Conservation (phyloP, 92 coral and sea anemone genomes). For the Siderastrea radians region DNA sequence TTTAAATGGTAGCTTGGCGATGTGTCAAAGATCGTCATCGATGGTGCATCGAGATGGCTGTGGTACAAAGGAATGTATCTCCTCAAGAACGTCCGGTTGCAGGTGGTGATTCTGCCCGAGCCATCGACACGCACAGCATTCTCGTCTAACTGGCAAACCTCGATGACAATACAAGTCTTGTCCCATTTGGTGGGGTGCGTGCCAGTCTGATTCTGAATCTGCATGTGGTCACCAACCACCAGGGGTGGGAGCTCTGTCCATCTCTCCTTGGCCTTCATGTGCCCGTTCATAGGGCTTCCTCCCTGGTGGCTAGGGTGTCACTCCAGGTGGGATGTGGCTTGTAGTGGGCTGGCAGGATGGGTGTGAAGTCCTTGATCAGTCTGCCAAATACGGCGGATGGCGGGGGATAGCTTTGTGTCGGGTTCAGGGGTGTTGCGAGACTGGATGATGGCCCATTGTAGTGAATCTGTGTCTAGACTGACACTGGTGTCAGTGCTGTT, state of each 20-base stretch:
- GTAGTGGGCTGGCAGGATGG: conserved; percentile 74
- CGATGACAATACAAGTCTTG: conserved; percentile 49
- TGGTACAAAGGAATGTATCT: conserved; percentile 39
- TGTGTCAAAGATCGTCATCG: conserved; percentile 51
- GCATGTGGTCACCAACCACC: conserved; percentile 39
- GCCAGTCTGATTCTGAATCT: conserved; percentile 64
- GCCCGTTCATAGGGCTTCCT: conserved; percentile 74
- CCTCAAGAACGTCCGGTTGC: conserved; percentile 39
- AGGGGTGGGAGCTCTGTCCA: conserved; percentile 73
- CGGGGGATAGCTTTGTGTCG: conserved; percentile 20
- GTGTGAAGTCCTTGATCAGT: conserved; percentile 75
- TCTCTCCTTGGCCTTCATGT: conserved; percentile 59
- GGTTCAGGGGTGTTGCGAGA: conserved; percentile 75
- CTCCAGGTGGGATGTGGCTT: conserved; percentile 71
- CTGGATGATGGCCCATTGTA: conserved; percentile 50
- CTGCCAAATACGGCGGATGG: conserved; percentile 38
- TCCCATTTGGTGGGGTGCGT: conserved; percentile 71
- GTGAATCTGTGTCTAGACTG: conserved; percentile 60
- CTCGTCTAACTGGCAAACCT: conserved; percentile 59
- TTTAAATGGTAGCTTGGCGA: not conserved
- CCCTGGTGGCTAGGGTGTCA: conserved; percentile 65
- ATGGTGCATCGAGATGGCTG: conserved; percentile 36
- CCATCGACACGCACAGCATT: conserved; percentile 32
- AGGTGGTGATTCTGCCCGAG: conserved; percentile 44
- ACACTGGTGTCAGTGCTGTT: conserved; percentile 72